Base-by-base conservation (phyloP, 37 sponge, comb jelly and placozoan genomes). In the Bolinopsis microptera region DNA sequence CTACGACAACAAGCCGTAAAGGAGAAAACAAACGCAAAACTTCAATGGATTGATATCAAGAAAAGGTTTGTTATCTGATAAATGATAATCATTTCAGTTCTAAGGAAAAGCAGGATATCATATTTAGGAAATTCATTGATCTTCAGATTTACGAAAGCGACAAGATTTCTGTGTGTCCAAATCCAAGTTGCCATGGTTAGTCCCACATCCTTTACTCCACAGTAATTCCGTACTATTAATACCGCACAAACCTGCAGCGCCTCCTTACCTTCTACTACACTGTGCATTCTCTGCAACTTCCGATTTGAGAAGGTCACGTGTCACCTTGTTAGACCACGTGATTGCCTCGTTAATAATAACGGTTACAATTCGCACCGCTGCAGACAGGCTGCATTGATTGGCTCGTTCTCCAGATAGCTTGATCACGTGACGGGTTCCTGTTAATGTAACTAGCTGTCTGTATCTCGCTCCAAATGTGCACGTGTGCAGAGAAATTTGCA, bases 1-100 rank as follows among this genome's bases (percentile, higher is more conserved):
- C 61, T 86, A 9, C 37, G 90, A 27, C 38, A 86, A 48, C 36
- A 86, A 31, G 90, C 90, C 0, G 90, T 86, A 13, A 39, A 86
- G 61, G 90, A 86, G 90, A 86, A 40, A 31, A 86, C 90, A 25
- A 48, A 86, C 28, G 90, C 90, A 0, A 86, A 86, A 34, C 61
- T 86, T 0, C 61, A 86, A 48, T 41, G 41, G 41, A 39, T 86
- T 40, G 90, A 86, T 48, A 86, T 86, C 26, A 86, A 86, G 90
- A 86, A 86, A 23, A 38, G 61, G 90, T 86, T 25, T 1, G 80
- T 13, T 2, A 5, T 48, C 61, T 48, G 61, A 48, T 48, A 18
- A 48, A n/a, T n/a, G n/a, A n/a, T n/a, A n/a, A n/a, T n/a, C n/a
- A n/a, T n/a, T n/a, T n/a, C n/a, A n/a, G n/a, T n/a, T n/a, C n/a